These are phyloP conservation scores for Petrophora chlorosata DNA, from an alignment of 2,888 invertebrate species.

Conservation along the genomic window DNA sequence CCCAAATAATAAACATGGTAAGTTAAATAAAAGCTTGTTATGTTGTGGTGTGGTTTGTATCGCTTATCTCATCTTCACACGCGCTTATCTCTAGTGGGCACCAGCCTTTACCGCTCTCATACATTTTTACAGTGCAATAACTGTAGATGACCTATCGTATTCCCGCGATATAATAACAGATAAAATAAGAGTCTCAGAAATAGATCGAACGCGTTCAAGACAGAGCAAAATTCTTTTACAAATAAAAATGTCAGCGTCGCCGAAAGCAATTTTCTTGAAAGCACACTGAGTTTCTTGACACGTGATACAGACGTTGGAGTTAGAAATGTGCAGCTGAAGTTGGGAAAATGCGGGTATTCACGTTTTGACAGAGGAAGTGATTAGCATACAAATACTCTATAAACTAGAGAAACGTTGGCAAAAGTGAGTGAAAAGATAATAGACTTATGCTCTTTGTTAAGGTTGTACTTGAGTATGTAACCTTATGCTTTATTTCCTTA, in stretches of 20 bases:
- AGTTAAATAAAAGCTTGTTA: no score
- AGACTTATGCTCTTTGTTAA: background rate
- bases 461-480: no score
- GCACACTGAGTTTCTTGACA: slow-evolving; percentile 19
- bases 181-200: slow-evolving; percentile 15
- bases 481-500: no score
- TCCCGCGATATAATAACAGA: slow-evolving; percentile 23
- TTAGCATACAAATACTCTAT: slow-evolving; percentile 3
- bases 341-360: background rate
- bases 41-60: no score
- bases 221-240: slow-evolving; percentile 25
- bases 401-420: background rate
- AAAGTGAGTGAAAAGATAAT: background rate
- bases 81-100: no score
- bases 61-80: no score
- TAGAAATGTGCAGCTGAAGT: slow-evolving; percentile 6
- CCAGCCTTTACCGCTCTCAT: slow-evolving; percentile 23
- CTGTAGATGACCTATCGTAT: slow-evolving; percentile 33
- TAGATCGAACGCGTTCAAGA: slow-evolving; percentile 25
- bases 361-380: slow-evolving; percentile 8
- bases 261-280: slow-evolving; percentile 33
- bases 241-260: slow-evolving; percentile 25
- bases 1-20: no score
- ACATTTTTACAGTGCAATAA: slow-evolving; percentile 39
- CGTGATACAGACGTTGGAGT: slow-evolving; percentile 20